Base-by-base conservation (phyloP, 2,888 invertebrate genomes). In the Sthenelais limicola region DNA sequence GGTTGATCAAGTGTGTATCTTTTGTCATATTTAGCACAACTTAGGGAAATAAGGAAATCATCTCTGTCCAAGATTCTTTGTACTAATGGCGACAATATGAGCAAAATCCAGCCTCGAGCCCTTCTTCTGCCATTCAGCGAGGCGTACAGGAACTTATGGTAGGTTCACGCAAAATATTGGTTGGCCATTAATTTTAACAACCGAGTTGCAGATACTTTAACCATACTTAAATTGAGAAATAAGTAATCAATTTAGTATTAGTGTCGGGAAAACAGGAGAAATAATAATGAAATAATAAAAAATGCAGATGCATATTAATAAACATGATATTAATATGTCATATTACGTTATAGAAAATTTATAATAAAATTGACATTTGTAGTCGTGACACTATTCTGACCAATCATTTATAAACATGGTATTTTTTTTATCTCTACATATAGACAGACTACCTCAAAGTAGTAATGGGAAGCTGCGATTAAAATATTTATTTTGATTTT, bases 1-100 rank as follows among this genome's bases (percentile, higher is more conserved):
- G n/a, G n/a, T n/a, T n/a, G n/a, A n/a, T n/a, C 43, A 43, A 12
- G 18, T 43, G 43, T 12, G 18, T 43, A 12, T 43, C 18, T 51
- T 26, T 51, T n/a, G 9, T n/a, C 5, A 21, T 12, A 15, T 74
- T 91, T 92, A 0, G 93, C 94, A 67, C 97, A 98, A 87, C 88
- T 98, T 3, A 89, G 90, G 3, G 93, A 97, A 88, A 93, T 98
- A 56, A 93, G 92, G 82, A 92, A 93, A 85, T 90, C 92, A 0
- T 92, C 92, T 38, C 88, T 98, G 35, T 93, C 93, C 0, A 90
- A 93, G 54, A 90, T 97, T 24, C 87, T 98, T 0, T 98, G 98
- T 84, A 94, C 96, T 83, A 94, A 95, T 84, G 94, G 94, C 0
- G 97, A 98, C 68, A 70, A 52, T 9, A 73, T 76, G 12, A 38